Base-by-base conservation (phyloP, 2,797 vertebrate species). In the Micrastur ruficollis region DNA sequence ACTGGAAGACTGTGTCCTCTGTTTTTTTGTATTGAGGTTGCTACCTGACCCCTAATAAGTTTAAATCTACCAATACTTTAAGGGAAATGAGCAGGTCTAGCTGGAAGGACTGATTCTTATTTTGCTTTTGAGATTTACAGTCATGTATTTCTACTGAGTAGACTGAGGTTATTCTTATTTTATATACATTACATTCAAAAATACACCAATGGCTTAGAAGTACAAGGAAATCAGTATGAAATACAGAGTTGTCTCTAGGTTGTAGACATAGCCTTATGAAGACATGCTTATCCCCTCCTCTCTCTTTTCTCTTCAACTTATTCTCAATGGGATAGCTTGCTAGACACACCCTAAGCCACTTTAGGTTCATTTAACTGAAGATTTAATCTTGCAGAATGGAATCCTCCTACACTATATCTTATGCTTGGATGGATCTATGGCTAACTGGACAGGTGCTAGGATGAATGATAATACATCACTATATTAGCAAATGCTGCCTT, bases 321-420 rank as follows among this genome's bases (percentile, higher is more conserved):
- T 29, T 82, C 66, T 78, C 83, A 88, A 23, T 65, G 47, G 80
- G 56, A 14, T 73, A 76, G 21, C 32, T 75, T 88, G 52, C 52
- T 63, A 97, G 86, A 56, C 68, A 93, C 49, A 78, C 66, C 84
- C 61, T 82, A 83, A 89, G 25, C 46, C 61, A 87, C 40, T 82
- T 91, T 32, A 96, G 56, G 42, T 78, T 95, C 86, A 95, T 97
- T 97, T 96, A 93, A 92, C 76, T 90, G 80, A 92, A 95, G 82
- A 95, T 94, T 96, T 91, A 96, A 95, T 95, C 94, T 96, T 92
- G 91, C 90, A 95, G 84, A 95, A 95, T 90, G 76, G 80, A 97
- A 96, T 95, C 71, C 55, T 95, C 73, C 82, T 75, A 61, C 50
- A 63, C 31, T 92, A 22, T 86, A 84, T 79, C 2, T 81, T 84